Evolutionary conservation across 1,140 invertebrate species (phyloP).

Genomic region (Drosophila teissieri): DNA sequence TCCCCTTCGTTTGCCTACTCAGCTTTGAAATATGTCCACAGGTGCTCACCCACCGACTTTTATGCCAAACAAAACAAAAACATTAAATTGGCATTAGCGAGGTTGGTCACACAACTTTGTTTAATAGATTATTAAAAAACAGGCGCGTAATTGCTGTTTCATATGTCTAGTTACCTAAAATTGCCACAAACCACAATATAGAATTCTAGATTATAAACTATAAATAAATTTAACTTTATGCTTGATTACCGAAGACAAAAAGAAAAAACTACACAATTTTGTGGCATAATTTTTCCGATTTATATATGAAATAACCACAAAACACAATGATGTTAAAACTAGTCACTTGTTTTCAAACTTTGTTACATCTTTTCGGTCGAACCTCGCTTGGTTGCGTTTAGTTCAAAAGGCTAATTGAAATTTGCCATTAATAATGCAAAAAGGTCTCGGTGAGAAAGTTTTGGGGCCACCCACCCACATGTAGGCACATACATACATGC

Average conservation of each 20-base stretch:
- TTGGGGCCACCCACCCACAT: conserved; percentile 51
- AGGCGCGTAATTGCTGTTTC: no score
- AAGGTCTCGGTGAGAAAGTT: conserved; percentile 79
- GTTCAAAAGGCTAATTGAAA: conserved; percentile 79
- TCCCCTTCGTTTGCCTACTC: conserved; percentile 25
- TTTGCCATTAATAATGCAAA: conserved; percentile 81
- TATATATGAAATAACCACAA: no score
- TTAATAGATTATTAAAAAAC: neutral
- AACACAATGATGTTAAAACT: neutral
- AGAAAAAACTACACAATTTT: no score
- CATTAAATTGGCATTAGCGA: conserved; percentile 48
- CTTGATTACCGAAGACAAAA: no score
- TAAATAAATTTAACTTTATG: no score
- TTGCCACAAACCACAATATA: no score
- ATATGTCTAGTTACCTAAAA: no score
- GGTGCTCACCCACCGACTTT: conserved; percentile 68
- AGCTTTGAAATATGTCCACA: conserved; percentile 78
- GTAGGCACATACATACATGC: conserved; percentile 29
- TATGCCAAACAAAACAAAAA: conserved; percentile 64
- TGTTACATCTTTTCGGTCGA: conserved; percentile 14
- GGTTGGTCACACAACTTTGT: conserved; percentile 13
- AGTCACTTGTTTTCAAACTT: neutral
- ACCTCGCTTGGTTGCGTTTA: conserved; percentile 69
- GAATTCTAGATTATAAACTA: no score
- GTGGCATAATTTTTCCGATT: no score